A percentile compares a stretch with the other conserved stretches of the same genome.
These are phyloP conservation scores for Ailurus styani DNA, from an alignment of 2,113 vertebrate species.

Conservation along the genomic window DNA sequence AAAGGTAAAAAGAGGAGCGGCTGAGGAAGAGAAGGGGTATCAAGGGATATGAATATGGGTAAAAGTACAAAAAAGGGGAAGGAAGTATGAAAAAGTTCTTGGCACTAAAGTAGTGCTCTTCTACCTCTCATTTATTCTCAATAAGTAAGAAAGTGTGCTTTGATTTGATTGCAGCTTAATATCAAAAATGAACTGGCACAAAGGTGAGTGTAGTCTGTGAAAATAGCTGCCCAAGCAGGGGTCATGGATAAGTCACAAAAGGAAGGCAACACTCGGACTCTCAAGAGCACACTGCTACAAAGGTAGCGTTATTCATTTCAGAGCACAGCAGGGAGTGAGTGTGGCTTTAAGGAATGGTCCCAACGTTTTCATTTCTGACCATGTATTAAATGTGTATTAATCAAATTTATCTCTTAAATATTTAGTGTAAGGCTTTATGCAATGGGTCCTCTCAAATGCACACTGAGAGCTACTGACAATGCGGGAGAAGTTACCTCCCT, in stretches of 20 bases:
- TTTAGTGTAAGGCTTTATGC: neutral
- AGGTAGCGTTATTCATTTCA: rapidly evolving
- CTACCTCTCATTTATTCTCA: neutral
- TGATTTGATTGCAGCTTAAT: neutral
- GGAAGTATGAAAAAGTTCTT: neutral
- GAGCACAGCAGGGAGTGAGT: neutral
- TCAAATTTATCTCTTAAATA: neutral
- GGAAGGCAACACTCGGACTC: neutral
- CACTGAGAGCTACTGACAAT: neutral
- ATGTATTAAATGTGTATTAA: neutral
- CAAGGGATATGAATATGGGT: neutral
- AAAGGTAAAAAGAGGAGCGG: neutral
- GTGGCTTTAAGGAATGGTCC: neutral
- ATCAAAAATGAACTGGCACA: neutral
- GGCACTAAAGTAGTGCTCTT: neutral
- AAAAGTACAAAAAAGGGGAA: neutral
- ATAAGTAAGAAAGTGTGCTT: neutral
- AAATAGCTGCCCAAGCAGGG: neutral
- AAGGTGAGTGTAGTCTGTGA: neutral
- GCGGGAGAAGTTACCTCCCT: neutral
- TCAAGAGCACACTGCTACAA: neutral
- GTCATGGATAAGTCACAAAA: neutral
- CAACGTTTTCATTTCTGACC: neutral
- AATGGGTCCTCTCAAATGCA: neutral
- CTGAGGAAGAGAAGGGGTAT: neutral